Base-by-base conservation (phyloP, 2,113 vertebrate species). In the Tiliqua scincoides region DNA sequence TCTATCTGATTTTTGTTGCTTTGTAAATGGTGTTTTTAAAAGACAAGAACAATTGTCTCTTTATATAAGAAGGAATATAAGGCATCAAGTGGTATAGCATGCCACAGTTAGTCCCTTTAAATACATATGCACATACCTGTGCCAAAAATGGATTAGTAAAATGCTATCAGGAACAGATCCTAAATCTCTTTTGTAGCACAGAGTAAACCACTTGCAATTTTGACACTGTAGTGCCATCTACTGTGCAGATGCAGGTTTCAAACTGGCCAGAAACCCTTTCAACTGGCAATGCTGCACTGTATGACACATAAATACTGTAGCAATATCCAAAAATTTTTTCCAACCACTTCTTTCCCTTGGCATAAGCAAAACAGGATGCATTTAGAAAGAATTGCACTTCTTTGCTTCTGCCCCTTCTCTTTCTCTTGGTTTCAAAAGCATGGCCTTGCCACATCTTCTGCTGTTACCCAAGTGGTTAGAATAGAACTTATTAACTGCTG, bases 71-170 rank as follows among this genome's bases (percentile, higher is more conserved):
- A 27, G 48, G 52, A 84, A 63, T 52, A 65, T 14, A 43, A 61
- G 25, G 59, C 59, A 65, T 21, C n/a, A 52, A 23, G 59, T 48
- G 27, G 82, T 85, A 86, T 30, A 88, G 78, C 32, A 18, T 40
- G 68, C 11, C 57, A 23, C 0, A 75, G 63, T 52, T 10, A 86
- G 27, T 85, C 72, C 88, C 80, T 48, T 59, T 27, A 90, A 27
- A 40, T 6, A 54, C 40, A 57, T 37, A 89, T 32, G 63, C 9
- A 84, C 74, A 75, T 88, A 59, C 40, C 67, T 79, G 57, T 78
- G 82, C 37, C 87, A 72, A 92, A 88, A 52, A 62, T 90, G 71
- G 86, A 14, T 83, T 76, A 35, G 11, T 79, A 67, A 48, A 91
- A 78, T 37, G 63, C 8, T 30, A 83, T 68, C 61, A 89, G 17